These are phyloP conservation scores for Moxostoma hubbsi DNA, from an alignment of 2,797 vertebrate genomes.

Conservation along the genomic window DNA sequence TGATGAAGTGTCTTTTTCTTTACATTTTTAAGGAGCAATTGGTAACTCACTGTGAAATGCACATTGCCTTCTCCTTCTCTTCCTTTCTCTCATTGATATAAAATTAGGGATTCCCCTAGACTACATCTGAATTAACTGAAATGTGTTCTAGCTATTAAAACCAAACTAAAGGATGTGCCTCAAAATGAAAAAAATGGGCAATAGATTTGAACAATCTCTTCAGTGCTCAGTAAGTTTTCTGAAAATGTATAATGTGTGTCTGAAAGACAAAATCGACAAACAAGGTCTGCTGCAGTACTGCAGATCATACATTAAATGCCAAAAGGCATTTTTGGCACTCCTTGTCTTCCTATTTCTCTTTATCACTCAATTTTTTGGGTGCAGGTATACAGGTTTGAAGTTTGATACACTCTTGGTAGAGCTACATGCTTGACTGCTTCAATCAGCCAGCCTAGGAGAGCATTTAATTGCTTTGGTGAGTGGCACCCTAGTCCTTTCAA, in stretches of 20 bases:
- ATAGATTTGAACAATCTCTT: background rate
- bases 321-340: background rate
- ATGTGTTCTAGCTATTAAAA: constrained; percentile 41
- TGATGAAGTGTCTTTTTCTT: constrained; percentile 40
- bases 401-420: constrained; percentile 46
- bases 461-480: constrained; percentile 76
- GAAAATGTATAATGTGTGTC: background rate
- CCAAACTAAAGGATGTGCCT: constrained; percentile 12
- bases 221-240: background rate
- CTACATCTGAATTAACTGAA: constrained; percentile 17
- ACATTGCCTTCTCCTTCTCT: constrained; percentile 35
- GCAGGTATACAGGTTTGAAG: constrained; percentile 54
- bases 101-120: constrained; percentile 41
- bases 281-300: background rate
- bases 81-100: constrained; percentile 8
- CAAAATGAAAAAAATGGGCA: constrained; percentile 7
- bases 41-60: constrained; percentile 49
- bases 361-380: constrained; percentile 23
- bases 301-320: background rate
- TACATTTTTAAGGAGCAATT: constrained; percentile 39
- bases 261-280: background rate
- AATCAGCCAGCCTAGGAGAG: constrained; percentile 71
- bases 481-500: constrained; percentile 67
- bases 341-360: background rate
- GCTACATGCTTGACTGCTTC: constrained; percentile 68